Conservation (phyloP, 2,113 vertebrate species). For the Struthidea cinerea region DNA sequence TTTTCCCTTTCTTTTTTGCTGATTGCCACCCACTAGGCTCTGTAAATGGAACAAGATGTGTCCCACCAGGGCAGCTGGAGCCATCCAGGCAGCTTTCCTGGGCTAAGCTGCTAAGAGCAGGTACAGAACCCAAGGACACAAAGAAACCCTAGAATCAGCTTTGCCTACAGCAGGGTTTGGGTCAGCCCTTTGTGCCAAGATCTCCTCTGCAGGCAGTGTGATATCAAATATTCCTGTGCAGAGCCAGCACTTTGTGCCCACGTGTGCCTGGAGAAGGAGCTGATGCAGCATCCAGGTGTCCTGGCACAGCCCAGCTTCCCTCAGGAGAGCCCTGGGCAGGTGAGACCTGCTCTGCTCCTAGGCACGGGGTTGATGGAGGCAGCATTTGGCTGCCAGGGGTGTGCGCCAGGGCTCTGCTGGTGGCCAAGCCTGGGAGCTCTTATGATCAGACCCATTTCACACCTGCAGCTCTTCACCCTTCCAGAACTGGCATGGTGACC, state of each 20-base stretch:
- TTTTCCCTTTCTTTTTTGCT: slow-evolving; percentile 34
- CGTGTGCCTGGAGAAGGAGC: background rate
- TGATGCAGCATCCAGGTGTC: background rate
- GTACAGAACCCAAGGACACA: background rate
- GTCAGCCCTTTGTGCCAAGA: background rate
- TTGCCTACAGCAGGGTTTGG: background rate
- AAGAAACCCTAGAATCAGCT: background rate
- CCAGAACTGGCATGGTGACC: background rate
- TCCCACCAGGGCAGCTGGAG: background rate
- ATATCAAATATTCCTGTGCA: background rate
- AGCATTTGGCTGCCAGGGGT: background rate
- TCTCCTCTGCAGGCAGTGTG: background rate
- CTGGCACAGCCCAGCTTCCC: background rate
- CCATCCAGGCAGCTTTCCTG: background rate
- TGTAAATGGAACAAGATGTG: slow-evolving; percentile 28
- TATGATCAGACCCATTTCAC: background rate
- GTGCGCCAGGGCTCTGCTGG: background rate
- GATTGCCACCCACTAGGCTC: slow-evolving; percentile 55
- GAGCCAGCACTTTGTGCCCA: background rate
- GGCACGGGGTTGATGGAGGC: fast-evolving
- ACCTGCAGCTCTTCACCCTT: background rate
- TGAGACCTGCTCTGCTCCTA: background rate
- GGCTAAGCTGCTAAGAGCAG: background rate
- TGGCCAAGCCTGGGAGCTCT: background rate
- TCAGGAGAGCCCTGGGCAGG: background rate